These are phyloP conservation scores for Brachionus calyciflorus DNA, from an alignment of 1,140 invertebrate species.

Conservation along the genomic window DNA sequence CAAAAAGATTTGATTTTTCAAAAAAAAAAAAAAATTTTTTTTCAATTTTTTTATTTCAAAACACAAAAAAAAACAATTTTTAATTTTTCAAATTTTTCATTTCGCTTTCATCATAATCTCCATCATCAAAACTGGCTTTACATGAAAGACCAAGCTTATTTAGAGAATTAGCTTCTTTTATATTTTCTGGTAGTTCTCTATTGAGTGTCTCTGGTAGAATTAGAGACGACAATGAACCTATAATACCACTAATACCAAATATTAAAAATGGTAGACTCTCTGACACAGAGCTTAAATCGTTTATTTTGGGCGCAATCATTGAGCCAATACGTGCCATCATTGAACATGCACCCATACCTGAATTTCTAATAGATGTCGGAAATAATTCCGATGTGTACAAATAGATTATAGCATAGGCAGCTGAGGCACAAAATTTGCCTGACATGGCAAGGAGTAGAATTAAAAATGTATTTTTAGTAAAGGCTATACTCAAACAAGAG, in stretches of 20 bases:
- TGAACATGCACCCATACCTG: constrained; percentile 62
- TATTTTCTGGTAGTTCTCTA: constrained; percentile 53
- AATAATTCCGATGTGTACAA: constrained; percentile 62
- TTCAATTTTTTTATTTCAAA: background rate
- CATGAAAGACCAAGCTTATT: constrained; percentile 8
- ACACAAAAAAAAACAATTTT: background rate
- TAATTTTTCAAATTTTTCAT: background rate
- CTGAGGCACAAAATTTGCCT: constrained; percentile 53
- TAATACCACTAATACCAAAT: constrained; percentile 4
- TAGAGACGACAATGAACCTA: constrained; percentile 45
- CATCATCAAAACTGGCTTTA: background rate
- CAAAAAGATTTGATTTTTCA: no score
- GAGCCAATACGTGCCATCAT: constrained; percentile 63
- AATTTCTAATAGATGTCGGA: constrained; percentile 61
- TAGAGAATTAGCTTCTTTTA: constrained; percentile 51
- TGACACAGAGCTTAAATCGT: constrained; percentile 13
- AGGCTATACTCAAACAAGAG: constrained; percentile 8
- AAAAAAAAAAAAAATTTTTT: background rate
- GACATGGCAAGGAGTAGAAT: constrained; percentile 49
- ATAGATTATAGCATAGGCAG: constrained; percentile 56
- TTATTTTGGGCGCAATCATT: constrained; percentile 60
- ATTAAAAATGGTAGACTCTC: background rate
- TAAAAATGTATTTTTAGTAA: constrained; percentile 28
- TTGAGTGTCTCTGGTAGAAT: constrained; percentile 59
- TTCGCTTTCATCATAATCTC: background rate